phyloP scores from a whole-genome alignment of 2,888 invertebrate species.

The Rhamphomyia laevipes region DNA sequence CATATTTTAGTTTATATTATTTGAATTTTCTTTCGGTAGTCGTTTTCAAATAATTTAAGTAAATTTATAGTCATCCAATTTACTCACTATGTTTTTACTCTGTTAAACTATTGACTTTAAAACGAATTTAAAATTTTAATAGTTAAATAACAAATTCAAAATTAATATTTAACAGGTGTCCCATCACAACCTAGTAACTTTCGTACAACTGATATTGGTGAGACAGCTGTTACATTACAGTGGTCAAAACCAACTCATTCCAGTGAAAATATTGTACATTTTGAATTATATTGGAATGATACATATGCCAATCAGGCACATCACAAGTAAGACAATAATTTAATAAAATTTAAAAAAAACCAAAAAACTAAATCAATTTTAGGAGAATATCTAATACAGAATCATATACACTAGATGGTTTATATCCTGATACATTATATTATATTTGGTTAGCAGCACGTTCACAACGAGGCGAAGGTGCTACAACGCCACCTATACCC shows the following conservation, averaged over 20 bases:
- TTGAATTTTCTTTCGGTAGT: too few relatives aligned
- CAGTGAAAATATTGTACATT: slow-evolving; percentile 86
- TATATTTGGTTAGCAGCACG: slow-evolving; percentile 94
- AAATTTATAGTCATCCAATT: too few relatives aligned
- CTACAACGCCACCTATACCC: slow-evolving; percentile 86
- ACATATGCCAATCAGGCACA: slow-evolving; percentile 84
- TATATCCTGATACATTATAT: slow-evolving; percentile 93
- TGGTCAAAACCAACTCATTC: slow-evolving; percentile 90
- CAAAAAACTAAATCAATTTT: slow-evolving; percentile 5
- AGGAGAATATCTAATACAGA: slow-evolving; percentile 71
- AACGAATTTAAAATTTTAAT: too few relatives aligned
- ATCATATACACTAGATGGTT: slow-evolving; percentile 74
- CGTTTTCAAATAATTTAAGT: too few relatives aligned
- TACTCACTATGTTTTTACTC: too few relatives aligned
- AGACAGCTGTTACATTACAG: slow-evolving; percentile 79
- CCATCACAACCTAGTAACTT: slow-evolving; percentile 92
- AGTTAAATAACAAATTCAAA: background rate
- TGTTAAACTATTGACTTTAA: too few relatives aligned
- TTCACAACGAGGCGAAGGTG: slow-evolving; percentile 88
- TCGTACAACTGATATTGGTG: slow-evolving; percentile 73
- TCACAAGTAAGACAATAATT: slow-evolving; percentile 47
- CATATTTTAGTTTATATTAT: too few relatives aligned
- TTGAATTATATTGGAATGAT: slow-evolving; percentile 96
- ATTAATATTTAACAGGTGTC: slow-evolving; percentile 52
- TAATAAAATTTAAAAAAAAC: too few relatives aligned